phyloP scores from a whole-genome alignment of 2,797 vertebrate species.

The Micrastur ruficollis region DNA sequence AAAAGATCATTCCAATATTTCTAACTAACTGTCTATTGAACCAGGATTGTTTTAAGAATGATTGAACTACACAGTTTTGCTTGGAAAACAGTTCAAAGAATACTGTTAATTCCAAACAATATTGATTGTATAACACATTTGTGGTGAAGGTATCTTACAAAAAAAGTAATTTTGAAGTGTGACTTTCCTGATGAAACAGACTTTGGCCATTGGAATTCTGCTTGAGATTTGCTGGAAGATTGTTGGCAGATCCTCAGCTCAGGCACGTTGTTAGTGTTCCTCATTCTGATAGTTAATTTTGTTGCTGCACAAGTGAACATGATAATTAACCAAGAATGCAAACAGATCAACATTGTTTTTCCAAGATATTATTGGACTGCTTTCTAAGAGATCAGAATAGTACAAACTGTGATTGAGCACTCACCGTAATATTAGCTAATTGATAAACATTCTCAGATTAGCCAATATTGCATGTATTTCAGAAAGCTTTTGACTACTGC shows the following conservation, averaged over 20 bases:
- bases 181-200: not conserved
- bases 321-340: not conserved
- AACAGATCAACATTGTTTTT: not conserved
- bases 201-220: not conserved
- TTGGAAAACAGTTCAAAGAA: not conserved
- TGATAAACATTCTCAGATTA: not conserved
- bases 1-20: not conserved
- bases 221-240: conserved; percentile 1
- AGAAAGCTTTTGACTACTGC: not conserved
- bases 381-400: not conserved
- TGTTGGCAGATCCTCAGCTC: conserved; percentile 27
- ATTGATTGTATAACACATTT: conserved; percentile 1
- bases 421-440: not conserved
- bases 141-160: not conserved
- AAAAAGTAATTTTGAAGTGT: conserved; percentile 3
- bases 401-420: not conserved
- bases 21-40: not conserved
- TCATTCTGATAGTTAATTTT: conserved; percentile 10
- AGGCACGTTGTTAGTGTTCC: not conserved
- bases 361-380: not conserved
- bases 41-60: not conserved
- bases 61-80: not conserved
- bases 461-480: not conserved
- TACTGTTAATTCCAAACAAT: not conserved
- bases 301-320: not conserved